Conservation (phyloP, 1,140 invertebrate species). For the Drosophila erecta region DNA sequence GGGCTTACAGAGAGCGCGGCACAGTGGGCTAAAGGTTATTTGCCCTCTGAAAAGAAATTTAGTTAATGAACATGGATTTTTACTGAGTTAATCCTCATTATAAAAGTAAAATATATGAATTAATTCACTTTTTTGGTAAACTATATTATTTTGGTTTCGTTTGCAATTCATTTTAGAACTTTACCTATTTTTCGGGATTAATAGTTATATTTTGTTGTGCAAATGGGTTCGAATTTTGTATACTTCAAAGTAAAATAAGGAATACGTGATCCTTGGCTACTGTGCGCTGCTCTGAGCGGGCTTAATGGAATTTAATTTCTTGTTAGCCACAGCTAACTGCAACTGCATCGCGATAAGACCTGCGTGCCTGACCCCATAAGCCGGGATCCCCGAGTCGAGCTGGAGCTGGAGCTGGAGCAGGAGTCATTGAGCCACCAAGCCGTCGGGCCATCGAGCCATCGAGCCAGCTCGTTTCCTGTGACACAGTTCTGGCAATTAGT, state of each 20-base stretch:
- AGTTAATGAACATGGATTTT: too few species aligned
- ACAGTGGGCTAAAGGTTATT: conserved; percentile 36
- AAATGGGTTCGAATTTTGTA: too few species aligned
- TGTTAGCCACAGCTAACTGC: conserved; percentile 76
- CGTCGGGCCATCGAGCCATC: too few species aligned
- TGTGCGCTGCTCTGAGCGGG: conserved; percentile 36
- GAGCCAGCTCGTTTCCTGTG: conserved; percentile 66
- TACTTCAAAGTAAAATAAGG: background rate
- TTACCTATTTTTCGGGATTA: too few species aligned
- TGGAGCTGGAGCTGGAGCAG: background rate
- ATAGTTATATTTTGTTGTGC: too few species aligned
- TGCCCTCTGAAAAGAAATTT: background rate
- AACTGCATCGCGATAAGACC: conserved; percentile 71
- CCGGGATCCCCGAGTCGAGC: conserved; percentile 18
- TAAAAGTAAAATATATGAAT: too few species aligned
- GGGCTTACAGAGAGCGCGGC: conserved; percentile 32
- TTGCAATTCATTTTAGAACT: too few species aligned
- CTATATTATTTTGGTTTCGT: too few species aligned
- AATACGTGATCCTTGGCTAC: background rate
- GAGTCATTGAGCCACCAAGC: background rate
- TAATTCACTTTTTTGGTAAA: too few species aligned
- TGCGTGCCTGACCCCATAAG: conserved; percentile 73
- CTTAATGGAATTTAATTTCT: conserved; percentile 82
- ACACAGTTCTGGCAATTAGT: conserved; percentile 83
- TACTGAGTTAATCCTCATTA: too few species aligned